Percentiles rank a stretch among this genome's conserved stretches.
Conservation (phyloP, 2,888 invertebrate genomes). For the Strigamia crassipes region DNA sequence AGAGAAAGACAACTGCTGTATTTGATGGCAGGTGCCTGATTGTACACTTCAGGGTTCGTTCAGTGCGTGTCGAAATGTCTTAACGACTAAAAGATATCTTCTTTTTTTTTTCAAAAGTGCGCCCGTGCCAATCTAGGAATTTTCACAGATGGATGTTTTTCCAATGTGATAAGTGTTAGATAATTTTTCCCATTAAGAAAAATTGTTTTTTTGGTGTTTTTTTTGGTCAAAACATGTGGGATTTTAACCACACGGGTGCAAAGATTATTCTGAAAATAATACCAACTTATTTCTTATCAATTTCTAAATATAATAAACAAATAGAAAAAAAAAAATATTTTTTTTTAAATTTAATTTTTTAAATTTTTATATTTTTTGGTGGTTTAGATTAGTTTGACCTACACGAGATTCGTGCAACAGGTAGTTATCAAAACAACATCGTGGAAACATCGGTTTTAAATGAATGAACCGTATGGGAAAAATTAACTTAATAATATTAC, state of each 20-base stretch:
- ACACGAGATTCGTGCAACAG: no score
- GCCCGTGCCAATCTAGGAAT: not conserved
- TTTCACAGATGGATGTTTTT: not conserved
- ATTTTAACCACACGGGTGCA: not conserved
- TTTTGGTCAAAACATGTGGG: not conserved
- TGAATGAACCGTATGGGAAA: not conserved
- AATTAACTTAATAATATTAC: not conserved
- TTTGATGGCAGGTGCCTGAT: slow-evolving; percentile 21
- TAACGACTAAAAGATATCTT: not conserved
- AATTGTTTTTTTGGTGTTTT: not conserved
- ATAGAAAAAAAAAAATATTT: no score
- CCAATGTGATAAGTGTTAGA: not conserved
- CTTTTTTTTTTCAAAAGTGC: not conserved
- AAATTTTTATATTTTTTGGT: not conserved
- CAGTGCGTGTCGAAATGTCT: not conserved
- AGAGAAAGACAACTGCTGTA: slow-evolving; percentile 8
- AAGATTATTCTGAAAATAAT: not conserved
- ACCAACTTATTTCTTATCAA: not conserved
- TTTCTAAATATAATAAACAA: not conserved
- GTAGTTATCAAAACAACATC: no score
- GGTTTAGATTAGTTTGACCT: no score
- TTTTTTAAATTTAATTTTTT: not conserved
- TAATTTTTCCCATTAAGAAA: slow-evolving; percentile 5
- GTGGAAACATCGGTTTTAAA: not conserved
- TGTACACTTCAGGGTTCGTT: slow-evolving; percentile 13